Evolutionary conservation across 2,113 vertebrate genomes (phyloP).

Genomic region (Hydrolagus affinis): DNA sequence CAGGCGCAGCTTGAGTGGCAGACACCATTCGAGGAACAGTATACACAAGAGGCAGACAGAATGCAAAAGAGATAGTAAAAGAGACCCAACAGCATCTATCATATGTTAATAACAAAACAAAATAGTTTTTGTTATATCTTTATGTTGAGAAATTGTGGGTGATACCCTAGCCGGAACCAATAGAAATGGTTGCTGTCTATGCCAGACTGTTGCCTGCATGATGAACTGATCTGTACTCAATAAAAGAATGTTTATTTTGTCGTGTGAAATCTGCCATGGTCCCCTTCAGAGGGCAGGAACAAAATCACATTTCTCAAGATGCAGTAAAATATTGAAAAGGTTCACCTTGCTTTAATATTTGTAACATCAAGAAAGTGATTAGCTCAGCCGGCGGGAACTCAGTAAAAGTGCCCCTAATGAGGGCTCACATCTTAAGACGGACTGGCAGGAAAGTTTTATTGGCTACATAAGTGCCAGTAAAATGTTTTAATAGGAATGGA

Average conservation of each 20-base stretch:
- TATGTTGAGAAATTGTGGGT: background rate
- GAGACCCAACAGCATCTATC: no score
- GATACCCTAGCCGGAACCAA: background rate
- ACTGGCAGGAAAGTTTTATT: background rate
- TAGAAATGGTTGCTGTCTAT: background rate
- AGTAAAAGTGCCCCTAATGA: background rate
- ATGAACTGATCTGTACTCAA: background rate
- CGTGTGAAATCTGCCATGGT: background rate
- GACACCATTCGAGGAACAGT: no score
- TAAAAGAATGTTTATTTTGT: background rate
- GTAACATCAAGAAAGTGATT: background rate
- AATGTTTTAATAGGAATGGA: slow-evolving; percentile 1
- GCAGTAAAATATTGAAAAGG: background rate
- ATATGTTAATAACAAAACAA: no score
- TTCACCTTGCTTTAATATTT: background rate
- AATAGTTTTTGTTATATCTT: no score
- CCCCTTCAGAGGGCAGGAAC: background rate
- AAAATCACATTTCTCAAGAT: background rate
- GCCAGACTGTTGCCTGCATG: background rate
- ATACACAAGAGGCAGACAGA: no score
- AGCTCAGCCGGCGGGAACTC: background rate
- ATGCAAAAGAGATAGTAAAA: no score
- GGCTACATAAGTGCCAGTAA: background rate
- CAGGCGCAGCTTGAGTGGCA: no score
- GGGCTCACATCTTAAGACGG: background rate